A percentile compares a stretch with the other conserved stretches of the same genome.
Conservation (phyloP, 1,140 invertebrate species). For the Drosophila pachea region DNA sequence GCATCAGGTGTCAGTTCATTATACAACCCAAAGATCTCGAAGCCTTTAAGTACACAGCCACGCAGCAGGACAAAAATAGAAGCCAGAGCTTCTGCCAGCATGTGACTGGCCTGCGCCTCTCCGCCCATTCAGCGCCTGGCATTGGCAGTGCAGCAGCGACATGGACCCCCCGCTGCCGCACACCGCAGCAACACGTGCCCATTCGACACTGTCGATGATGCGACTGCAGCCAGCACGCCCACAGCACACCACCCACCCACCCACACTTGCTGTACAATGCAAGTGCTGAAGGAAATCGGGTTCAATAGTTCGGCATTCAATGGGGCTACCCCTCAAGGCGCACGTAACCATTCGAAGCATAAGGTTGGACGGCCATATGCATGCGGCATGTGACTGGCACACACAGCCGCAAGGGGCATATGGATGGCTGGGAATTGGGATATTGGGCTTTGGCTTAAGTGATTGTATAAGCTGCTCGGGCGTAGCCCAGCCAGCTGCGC, state of each 20-base stretch:
- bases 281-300: too few relatives aligned
- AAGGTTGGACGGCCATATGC: constrained; percentile 50
- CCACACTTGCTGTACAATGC: neutral
- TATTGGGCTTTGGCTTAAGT: neutral
- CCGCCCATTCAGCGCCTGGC: neutral
- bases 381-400: constrained; percentile 60
- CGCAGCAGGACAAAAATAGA: constrained; percentile 24
- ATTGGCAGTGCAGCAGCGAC: constrained; percentile 30
- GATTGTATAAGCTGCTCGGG: constrained; percentile 63
- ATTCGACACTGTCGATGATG: constrained; percentile 5
- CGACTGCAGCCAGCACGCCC: neutral
- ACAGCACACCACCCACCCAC: neutral
- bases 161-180: constrained; percentile 13
- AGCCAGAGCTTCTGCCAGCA: constrained; percentile 30
- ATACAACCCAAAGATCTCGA: neutral
- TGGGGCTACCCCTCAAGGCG: neutral
- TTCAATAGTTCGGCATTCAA: too few relatives aligned
- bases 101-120: constrained; percentile 26
- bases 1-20: too few relatives aligned
- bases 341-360: constrained; percentile 49
- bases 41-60: constrained; percentile 12
- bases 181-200: constrained; percentile 51
- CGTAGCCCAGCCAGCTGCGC: constrained; percentile 18
- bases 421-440: neutral
- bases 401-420: constrained; percentile 23